Evolutionary conservation across 2,888 invertebrate genomes (phyloP).

Genomic region (Apamea epomidion): DNA sequence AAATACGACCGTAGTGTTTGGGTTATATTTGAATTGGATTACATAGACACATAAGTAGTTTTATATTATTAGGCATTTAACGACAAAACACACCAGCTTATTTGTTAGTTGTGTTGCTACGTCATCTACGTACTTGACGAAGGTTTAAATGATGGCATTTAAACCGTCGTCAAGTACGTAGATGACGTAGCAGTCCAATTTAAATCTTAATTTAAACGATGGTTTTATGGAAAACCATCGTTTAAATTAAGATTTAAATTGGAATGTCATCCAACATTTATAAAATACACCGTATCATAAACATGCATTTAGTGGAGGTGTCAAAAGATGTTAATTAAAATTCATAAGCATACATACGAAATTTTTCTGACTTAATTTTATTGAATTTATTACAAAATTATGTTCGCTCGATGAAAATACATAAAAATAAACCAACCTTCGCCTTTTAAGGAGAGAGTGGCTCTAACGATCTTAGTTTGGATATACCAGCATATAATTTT

Average conservation of each 20-base stretch:
- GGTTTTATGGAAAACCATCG: constrained; percentile 49
- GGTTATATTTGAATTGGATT: background rate
- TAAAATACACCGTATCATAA: constrained; percentile 47
- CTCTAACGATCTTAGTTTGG: constrained; percentile 34
- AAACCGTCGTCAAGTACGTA: too few relatives aligned
- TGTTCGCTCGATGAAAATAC: constrained; percentile 39
- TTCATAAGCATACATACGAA: constrained; percentile 42
- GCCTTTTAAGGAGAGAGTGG: constrained; percentile 60
- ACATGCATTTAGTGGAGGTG: constrained; percentile 50
- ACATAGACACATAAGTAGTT: background rate
- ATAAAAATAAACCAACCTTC: constrained; percentile 47
- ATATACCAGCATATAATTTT: constrained; percentile 28
- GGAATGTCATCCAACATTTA: constrained; percentile 41
- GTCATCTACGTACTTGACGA: constrained; percentile 23
- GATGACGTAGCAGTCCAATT: too few relatives aligned
- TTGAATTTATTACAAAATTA: constrained; percentile 42
- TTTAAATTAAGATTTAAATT: constrained; percentile 45
- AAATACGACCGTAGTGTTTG: constrained; percentile 57
- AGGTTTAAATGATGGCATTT: constrained; percentile 38
- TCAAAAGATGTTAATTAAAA: constrained; percentile 58
- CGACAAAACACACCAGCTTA: background rate
- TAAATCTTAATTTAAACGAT: too few relatives aligned
- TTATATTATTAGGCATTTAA: background rate
- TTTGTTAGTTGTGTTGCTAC: constrained; percentile 8
- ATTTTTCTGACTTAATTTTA: constrained; percentile 42